These are phyloP conservation scores for Drosophila kanapiae DNA, from an alignment of 1,140 invertebrate genomes.

Conservation along the genomic window DNA sequence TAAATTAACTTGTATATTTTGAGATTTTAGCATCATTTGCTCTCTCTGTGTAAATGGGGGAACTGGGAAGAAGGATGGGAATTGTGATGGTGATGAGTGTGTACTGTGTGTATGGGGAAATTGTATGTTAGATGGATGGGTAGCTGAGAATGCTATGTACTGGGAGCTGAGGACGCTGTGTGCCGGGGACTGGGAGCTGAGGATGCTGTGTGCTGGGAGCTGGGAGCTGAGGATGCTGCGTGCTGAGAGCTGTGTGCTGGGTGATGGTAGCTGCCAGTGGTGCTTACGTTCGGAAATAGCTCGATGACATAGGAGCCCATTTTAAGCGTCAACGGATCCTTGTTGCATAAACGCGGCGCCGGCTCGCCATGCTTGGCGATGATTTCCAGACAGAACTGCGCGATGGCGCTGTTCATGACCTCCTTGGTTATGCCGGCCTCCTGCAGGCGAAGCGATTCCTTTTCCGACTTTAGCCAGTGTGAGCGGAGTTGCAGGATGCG, in stretches of 20 bases:
- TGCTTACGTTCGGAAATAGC: constrained; percentile 90
- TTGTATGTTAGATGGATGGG: neutral
- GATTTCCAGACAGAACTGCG: constrained; percentile 98
- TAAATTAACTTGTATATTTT: too few relatives aligned
- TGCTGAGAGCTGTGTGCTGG: constrained; percentile 1
- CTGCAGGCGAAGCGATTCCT: constrained; percentile 94
- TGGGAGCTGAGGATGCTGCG: neutral
- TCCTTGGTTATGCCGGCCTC: constrained; percentile 98
- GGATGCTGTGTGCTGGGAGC: constrained; percentile 5
- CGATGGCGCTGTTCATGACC: constrained; percentile 96
- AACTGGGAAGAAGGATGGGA: neutral
- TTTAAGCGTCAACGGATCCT: constrained; percentile 98
- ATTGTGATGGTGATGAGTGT: neutral
- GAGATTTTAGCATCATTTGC: neutral
- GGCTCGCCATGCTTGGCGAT: constrained; percentile 98
- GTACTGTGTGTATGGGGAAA: neutral
- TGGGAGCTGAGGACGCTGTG: too few relatives aligned
- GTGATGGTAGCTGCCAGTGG: neutral
- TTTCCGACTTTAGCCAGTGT: constrained; percentile 96
- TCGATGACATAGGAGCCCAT: constrained; percentile 95
- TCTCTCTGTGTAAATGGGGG: neutral
- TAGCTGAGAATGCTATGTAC: neutral
- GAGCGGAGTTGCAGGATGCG: constrained; percentile 95
- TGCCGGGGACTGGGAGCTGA: constrained; percentile 1
- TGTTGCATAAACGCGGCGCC: constrained; percentile 97